These are phyloP conservation scores for Triops cancriformis DNA, from an alignment of 1,140 invertebrate genomes.

Conservation along the genomic window DNA sequence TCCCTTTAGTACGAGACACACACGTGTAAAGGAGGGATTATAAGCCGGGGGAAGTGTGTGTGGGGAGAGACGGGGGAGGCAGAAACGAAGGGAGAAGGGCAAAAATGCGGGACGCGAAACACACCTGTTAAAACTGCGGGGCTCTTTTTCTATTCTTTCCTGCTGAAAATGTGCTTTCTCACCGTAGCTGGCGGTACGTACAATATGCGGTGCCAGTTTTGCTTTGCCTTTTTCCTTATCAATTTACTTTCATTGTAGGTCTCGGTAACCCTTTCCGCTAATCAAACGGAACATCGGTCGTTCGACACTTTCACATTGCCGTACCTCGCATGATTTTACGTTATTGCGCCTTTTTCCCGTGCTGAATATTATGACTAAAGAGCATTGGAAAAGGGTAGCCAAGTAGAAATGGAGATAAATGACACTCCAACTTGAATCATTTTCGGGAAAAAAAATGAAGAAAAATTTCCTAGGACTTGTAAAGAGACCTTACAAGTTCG, in stretches of 20 bases:
- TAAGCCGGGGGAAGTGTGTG: too few species aligned
- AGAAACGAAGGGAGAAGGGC: background rate
- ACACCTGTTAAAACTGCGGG: conserved; percentile 9
- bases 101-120: background rate
- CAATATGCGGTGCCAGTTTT: too few species aligned
- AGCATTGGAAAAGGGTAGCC: background rate
- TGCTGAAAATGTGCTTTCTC: background rate
- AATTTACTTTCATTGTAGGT: too few species aligned
- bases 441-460: background rate
- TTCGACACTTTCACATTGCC: too few species aligned
- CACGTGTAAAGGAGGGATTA: conserved; percentile 4
- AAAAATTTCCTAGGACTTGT: background rate
- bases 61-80: too few species aligned
- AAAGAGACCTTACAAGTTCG: background rate
- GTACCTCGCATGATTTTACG: too few species aligned
- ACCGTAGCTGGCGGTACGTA: too few species aligned
- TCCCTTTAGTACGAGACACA: background rate
- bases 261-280: too few species aligned
- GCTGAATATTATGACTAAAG: background rate
- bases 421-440: background rate
- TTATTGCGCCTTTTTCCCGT: background rate
- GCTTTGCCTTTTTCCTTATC: too few species aligned
- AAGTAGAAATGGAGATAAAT: conserved; percentile 5
- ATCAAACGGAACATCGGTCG: too few species aligned
- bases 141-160: background rate